Evolutionary conservation across 2,113 vertebrate species (phyloP).

Genomic region (Lagopus leucura): DNA sequence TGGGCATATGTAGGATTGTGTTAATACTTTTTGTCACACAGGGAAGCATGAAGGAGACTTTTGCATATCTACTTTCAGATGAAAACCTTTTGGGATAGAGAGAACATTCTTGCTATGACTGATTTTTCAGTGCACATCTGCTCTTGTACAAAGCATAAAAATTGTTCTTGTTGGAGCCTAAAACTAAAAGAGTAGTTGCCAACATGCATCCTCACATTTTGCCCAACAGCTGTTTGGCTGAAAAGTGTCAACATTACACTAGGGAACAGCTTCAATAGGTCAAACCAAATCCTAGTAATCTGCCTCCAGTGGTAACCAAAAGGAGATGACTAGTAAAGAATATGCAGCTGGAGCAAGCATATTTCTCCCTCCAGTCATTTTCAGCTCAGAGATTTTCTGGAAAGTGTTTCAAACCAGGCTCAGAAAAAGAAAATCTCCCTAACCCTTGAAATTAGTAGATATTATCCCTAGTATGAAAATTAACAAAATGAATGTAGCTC

Average conservation of each 20-base stretch:
- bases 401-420: not conserved
- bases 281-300: not conserved
- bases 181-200: not conserved
- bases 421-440: not conserved
- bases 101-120: not conserved
- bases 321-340: not conserved
- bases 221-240: not conserved
- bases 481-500: not conserved
- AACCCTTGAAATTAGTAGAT: not conserved
- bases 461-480: not conserved
- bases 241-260: not conserved
- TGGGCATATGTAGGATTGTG: not conserved
- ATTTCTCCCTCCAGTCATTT: not conserved
- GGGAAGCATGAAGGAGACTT: not conserved
- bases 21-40: not conserved
- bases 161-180: not conserved
- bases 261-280: not conserved
- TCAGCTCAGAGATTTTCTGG: not conserved
- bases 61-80: not conserved
- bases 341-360: not conserved
- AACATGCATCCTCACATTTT: not conserved
- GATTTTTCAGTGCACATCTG: not conserved
- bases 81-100: not conserved
- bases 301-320: not conserved
- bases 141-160: not conserved